These are phyloP conservation scores for Artibeus jamaicensis DNA, from an alignment of 2,797 vertebrate species.

Conservation along the genomic window DNA sequence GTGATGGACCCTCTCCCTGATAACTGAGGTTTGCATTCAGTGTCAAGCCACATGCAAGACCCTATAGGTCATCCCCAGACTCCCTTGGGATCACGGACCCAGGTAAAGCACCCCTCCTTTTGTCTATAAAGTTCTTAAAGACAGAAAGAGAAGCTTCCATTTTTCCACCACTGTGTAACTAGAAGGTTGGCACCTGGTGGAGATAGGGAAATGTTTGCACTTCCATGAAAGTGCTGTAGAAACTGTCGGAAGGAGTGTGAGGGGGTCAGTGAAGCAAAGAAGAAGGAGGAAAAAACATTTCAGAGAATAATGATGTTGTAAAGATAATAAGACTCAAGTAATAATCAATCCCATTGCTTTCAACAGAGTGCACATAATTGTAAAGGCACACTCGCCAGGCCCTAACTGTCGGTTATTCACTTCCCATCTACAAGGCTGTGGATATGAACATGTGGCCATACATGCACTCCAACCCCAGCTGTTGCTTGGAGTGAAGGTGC, in stretches of 20 bases:
- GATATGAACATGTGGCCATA: fast-evolving
- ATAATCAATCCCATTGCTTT: background rate
- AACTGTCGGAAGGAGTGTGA: background rate
- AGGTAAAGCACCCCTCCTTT: background rate
- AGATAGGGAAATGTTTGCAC: background rate
- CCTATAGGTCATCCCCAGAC: background rate
- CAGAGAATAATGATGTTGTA: background rate
- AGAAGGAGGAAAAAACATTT: background rate
- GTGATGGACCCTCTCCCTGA: background rate
- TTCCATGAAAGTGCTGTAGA: background rate
- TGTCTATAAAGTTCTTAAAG: background rate
- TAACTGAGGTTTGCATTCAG: background rate
- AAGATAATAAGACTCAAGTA: background rate
- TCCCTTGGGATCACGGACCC: background rate
- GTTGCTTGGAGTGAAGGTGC: too few relatives aligned
- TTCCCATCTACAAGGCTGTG: background rate
- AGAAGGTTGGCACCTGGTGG: background rate
- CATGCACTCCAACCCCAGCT: too few relatives aligned
- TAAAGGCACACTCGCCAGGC: background rate
- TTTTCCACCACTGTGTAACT: background rate
- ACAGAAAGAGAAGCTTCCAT: background rate
- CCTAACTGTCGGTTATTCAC: background rate
- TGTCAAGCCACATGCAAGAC: background rate
- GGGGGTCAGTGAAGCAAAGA: background rate
- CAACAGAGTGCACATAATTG: background rate